Conservation (phyloP, 2,888 invertebrate genomes). For the Agonopterix arenella region DNA sequence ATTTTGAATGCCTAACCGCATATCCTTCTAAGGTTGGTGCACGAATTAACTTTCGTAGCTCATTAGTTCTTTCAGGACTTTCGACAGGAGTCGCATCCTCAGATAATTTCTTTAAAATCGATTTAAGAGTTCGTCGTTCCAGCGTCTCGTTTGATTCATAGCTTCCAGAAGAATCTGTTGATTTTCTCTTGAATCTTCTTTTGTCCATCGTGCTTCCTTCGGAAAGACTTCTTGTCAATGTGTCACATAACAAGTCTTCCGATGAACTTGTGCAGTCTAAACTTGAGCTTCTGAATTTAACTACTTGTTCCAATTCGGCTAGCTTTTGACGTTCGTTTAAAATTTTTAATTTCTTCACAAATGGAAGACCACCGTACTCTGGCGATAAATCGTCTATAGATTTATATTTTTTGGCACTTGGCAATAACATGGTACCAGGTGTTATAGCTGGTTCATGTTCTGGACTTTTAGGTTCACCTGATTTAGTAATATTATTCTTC, state of each 20-base stretch:
- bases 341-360: slow-evolving; percentile 92
- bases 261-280: slow-evolving; percentile 83
- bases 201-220: slow-evolving; percentile 87
- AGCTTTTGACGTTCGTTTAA: slow-evolving; percentile 91
- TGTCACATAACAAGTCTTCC: slow-evolving; percentile 75
- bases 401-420: slow-evolving; percentile 81
- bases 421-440: slow-evolving; percentile 42
- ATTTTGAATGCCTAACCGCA: slow-evolving; percentile 91
- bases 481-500: slow-evolving; percentile 34
- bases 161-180: slow-evolving; percentile 50
- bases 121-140: slow-evolving; percentile 88
- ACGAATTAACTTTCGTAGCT: slow-evolving; percentile 83
- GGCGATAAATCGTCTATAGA: slow-evolving; percentile 93
- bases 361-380: slow-evolving; percentile 90
- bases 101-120: slow-evolving; percentile 89
- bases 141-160: slow-evolving; percentile 85
- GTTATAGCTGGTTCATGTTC: slow-evolving; percentile 24
- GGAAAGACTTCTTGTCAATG: slow-evolving; percentile 85
- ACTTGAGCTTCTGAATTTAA: slow-evolving; percentile 87
- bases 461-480: slow-evolving; percentile 22
- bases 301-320: slow-evolving; percentile 86
- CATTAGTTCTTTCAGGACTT: slow-evolving; percentile 70
- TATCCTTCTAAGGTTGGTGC: slow-evolving; percentile 93
- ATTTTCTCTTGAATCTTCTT: slow-evolving; percentile 65
- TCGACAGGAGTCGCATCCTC: slow-evolving; percentile 77